Base-by-base conservation (phyloP, 2,888 invertebrate genomes). In the Caenorhabditis virilis region DNA sequence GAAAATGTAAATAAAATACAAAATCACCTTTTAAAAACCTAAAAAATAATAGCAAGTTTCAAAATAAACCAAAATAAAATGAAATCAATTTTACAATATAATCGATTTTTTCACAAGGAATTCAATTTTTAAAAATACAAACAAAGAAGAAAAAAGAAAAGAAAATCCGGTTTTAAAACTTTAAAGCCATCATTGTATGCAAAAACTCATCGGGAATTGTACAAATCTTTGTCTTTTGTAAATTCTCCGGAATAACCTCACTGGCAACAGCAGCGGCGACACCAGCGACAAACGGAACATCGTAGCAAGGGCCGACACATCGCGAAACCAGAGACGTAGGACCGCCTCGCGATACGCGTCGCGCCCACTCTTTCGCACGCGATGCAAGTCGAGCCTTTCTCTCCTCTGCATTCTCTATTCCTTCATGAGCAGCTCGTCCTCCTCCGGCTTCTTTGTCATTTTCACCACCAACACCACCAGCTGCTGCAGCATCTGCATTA, bases 331-430 rank as follows among this genome's bases (percentile, higher is more conserved):
- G 52, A 20, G 7, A 20, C 13, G n/a, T 41, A 7, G 15, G 42
- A 18, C 52, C 52, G 52, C 42, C 47, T 41, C 54, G 48, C 46
- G 64, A 49, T 43, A 58, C 64, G 51, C 64, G 50, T 35, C 55
- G 58, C 59, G 58, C 27, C 48, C 52, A 35, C 55, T 62, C 62
- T 52, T 51, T 62, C 50, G 52, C 56, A 42, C 62, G 55, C 48
- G 48, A 33, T 30, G 75, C 78, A 53, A 80, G 64, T 39, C 78
- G 72, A 49, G 62, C 69, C 54, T 66, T 67, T 11, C 76, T 67
- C 42, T 66, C 72, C 52, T 76, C 78, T 20, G 51, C 63, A 13
- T 53, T 59, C 54, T 71, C 71, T 46, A 30, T 20, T 20, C 26
- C 26, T 13, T n/a, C n/a, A n/a, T n/a, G n/a, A n/a, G 43, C 50